A percentile compares a stretch with the other conserved stretches of the same genome.
Conservation (phyloP, 2,888 invertebrate species). For the Dicyrtoma fusca region DNA sequence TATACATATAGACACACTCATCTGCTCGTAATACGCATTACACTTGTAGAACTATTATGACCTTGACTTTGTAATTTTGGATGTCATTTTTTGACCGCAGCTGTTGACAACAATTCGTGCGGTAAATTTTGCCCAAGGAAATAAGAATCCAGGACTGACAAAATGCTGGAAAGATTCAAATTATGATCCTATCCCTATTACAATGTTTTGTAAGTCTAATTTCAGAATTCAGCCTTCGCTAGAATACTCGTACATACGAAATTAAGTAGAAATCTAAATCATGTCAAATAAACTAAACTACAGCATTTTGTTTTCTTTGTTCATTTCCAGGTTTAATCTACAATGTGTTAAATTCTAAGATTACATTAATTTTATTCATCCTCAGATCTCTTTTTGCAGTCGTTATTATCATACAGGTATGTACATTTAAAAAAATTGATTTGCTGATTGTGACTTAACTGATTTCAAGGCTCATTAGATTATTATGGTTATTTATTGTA, state of each 20-base stretch:
- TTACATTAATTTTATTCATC: constrained; percentile 24
- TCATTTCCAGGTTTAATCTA: constrained; percentile 29
- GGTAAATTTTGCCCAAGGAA: constrained; percentile 31
- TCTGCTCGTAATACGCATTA: too few relatives aligned
- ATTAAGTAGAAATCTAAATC: too few relatives aligned
- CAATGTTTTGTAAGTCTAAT: constrained; percentile 25
- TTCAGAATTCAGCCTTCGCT: too few relatives aligned
- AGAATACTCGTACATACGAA: too few relatives aligned
- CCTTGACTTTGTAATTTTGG: neutral
- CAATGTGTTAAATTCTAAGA: constrained; percentile 25
- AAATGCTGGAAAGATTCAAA: constrained; percentile 32
- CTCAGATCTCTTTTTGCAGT: constrained; percentile 33
- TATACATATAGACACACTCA: too few relatives aligned
- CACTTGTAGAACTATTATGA: too few relatives aligned
- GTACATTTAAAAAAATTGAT: neutral
- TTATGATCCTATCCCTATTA: constrained; percentile 26
- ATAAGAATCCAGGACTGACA: constrained; percentile 28
- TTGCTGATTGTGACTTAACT: too few relatives aligned
- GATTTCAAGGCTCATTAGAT: too few relatives aligned
- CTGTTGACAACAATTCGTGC: constrained; percentile 29
- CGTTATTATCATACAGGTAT: constrained; percentile 31
- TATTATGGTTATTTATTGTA: neutral
- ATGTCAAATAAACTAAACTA: too few relatives aligned
- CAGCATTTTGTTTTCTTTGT: neutral
- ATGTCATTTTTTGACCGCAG: constrained; percentile 1